Base-by-base conservation (phyloP, 2,797 vertebrate species). In the Siniperca scherzeri region DNA sequence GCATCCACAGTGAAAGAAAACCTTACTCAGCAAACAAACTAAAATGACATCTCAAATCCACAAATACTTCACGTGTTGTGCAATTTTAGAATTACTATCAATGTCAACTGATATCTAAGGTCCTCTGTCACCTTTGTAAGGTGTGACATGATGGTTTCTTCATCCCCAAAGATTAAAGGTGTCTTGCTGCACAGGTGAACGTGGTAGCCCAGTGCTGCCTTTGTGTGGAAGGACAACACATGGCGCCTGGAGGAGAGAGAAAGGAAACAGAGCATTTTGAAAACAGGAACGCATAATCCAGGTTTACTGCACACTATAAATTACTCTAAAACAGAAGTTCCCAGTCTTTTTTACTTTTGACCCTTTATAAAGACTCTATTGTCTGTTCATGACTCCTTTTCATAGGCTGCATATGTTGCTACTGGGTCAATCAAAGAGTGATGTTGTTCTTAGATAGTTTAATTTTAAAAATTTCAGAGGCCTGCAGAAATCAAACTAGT, bases 101-200 rank as follows among this genome's bases (percentile, higher is more conserved):
- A 11, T 38, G 33, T 71, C 25, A 76, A 65, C 19, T 70, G 33
- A 57, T 27, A 73, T 53, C 14, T 10, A 38, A 14, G n/a, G 19
- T 27, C 16, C 6, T 57, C 30, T 13, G 46, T 76, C 92, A 98
- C 98, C 96, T 96, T 96, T 76, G 95, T 93, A 36, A 98, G 97
- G 77, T 89, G 73, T 91, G 95, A 91, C 85, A 99, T 92, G 84
- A 98, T 85, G 33, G 81, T 80, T 44, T 98, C 97, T 87, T 99
- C 98, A 56, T 98, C 97, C 75, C 96, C 97, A 69, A 98, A 95
- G 65, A 96, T 82, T 82, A 98, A 98, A 0, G 95, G 95, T 6
- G 95, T 95, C 91, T 87, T 95, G 89, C 97, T 96, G 92, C 94
- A 97, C 66, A 99, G 87, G 30, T 96, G 96, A 79, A 99, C 30